phyloP scores from a whole-genome alignment of 2,113 vertebrate species.

The Xenopus borealis region DNA sequence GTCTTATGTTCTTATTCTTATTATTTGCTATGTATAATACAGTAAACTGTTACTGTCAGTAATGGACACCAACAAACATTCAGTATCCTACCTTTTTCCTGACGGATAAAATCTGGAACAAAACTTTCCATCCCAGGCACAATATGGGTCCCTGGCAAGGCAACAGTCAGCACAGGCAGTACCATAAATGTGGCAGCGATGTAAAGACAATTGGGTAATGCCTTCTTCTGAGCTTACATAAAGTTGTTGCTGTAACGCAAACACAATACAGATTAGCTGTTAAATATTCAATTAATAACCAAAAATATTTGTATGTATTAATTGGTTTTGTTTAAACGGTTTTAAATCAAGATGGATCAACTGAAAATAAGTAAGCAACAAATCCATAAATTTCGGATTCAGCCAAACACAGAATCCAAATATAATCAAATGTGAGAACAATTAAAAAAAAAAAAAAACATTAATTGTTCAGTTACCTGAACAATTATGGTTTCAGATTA shows the following conservation, averaged over 20 bases:
- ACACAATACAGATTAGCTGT: slow-evolving; percentile 42
- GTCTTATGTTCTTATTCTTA: too few relatives aligned
- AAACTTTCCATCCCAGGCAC: slow-evolving; percentile 93
- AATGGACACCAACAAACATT: not conserved
- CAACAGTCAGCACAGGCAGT: slow-evolving; percentile 95
- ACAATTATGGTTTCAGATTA: too few relatives aligned
- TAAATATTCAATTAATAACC: not conserved
- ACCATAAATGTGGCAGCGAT: slow-evolving; percentile 92
- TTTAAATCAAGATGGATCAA: too few relatives aligned
- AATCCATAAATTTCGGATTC: too few relatives aligned
- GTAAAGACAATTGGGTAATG: slow-evolving; percentile 87
- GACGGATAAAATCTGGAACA: slow-evolving; percentile 95
- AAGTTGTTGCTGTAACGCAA: slow-evolving; percentile 85
- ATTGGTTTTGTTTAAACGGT: too few relatives aligned
- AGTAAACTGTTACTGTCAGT: too few relatives aligned
- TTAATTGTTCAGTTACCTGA: too few relatives aligned
- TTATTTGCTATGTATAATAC: too few relatives aligned
- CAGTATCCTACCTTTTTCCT: slow-evolving; percentile 80
- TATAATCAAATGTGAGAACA: too few relatives aligned
- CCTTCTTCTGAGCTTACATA: slow-evolving; percentile 92
- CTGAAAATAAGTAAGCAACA: too few relatives aligned
- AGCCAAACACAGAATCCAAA: too few relatives aligned
- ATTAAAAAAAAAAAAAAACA: too few relatives aligned
- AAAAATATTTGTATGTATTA: not conserved
- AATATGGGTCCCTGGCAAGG: slow-evolving; percentile 92